Conservation (phyloP, 2,113 vertebrate species). For the Bostrychus sinensis region DNA sequence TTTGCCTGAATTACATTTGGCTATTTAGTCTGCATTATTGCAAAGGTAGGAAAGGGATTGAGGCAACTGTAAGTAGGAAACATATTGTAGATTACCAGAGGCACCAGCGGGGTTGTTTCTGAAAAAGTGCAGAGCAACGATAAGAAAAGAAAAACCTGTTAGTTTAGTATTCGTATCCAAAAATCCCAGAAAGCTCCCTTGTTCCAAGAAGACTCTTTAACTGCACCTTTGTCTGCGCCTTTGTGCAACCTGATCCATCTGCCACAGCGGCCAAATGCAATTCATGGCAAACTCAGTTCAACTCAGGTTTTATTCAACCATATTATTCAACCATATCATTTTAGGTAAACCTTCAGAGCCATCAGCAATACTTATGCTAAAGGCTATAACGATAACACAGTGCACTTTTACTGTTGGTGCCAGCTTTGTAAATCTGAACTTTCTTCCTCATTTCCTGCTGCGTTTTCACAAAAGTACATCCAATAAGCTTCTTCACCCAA, state of each 20-base stretch:
- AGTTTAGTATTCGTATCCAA: background rate
- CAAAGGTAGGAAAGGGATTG: no score
- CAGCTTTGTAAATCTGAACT: background rate
- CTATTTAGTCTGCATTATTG: no score
- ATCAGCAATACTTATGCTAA: background rate
- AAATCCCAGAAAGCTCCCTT: background rate
- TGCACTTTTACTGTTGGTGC: background rate
- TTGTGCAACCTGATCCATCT: no score
- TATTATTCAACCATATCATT: background rate
- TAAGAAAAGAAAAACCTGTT: conserved; percentile 13
- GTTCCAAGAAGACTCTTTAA: background rate
- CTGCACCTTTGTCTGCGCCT: no score
- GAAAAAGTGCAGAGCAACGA: background rate
- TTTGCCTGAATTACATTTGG: no score
- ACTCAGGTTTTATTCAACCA: background rate
- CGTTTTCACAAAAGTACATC: background rate
- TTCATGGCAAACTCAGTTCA: no score
- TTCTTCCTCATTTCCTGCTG: conserved; percentile 3
- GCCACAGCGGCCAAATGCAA: no score
- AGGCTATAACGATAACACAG: background rate
- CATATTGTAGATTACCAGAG: no score
- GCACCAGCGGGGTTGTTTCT: background rate
- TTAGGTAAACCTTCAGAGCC: background rate
- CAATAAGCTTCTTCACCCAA: background rate
- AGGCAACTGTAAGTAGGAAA: no score